phyloP scores from a whole-genome alignment of 2,888 invertebrate species.

The Microctonus brassicae region DNA sequence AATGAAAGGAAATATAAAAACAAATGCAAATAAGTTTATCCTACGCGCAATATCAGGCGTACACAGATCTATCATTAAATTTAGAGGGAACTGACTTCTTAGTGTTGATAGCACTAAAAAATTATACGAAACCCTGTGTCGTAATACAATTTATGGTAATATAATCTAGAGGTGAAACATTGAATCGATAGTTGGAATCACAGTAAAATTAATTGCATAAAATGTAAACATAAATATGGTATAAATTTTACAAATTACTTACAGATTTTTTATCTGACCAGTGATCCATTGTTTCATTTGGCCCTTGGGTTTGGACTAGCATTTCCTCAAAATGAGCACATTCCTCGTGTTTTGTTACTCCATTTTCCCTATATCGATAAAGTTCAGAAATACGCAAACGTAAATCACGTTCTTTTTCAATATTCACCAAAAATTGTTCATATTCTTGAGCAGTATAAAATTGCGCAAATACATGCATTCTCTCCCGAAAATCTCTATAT shows the following conservation, averaged over 20 bases:
- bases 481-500: constrained; percentile 84
- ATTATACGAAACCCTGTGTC: too few relatives aligned
- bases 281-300: constrained; percentile 72
- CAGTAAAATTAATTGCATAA: too few relatives aligned
- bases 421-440: constrained; percentile 81
- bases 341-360: constrained; percentile 86
- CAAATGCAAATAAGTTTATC: too few relatives aligned
- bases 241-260: constrained; percentile 64
- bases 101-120: too few relatives aligned
- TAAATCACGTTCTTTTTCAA: constrained; percentile 88
- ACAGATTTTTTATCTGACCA: constrained; percentile 78
- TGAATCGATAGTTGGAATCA: too few relatives aligned
- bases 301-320: constrained; percentile 76
- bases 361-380: constrained; percentile 86
- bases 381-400: constrained; percentile 86
- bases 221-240: background rate
- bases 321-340: constrained; percentile 88
- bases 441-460: constrained; percentile 91
- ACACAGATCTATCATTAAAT: too few relatives aligned
- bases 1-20: too few relatives aligned
- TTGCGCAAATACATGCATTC: constrained; percentile 87
- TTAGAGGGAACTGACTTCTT: too few relatives aligned
- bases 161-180: too few relatives aligned
- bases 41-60: too few relatives aligned
- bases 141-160: too few relatives aligned